These are phyloP conservation scores for Drosophila nebulosa DNA, from an alignment of 1,140 invertebrate genomes.

Conservation along the genomic window DNA sequence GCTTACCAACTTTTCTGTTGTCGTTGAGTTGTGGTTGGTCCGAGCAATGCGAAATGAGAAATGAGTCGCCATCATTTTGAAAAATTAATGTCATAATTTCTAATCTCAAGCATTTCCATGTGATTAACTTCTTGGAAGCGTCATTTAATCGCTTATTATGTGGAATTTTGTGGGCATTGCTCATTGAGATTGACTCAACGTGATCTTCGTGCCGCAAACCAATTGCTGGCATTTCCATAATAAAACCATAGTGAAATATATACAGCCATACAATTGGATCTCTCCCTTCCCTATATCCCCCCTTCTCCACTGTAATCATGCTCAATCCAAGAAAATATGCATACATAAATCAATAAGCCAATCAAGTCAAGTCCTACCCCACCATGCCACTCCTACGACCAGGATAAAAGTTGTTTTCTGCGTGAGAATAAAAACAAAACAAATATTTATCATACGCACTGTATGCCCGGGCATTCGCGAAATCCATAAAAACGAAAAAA, in stretches of 20 bases:
- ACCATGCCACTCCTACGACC: neutral
- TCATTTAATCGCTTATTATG: conserved; percentile 65
- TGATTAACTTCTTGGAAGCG: conserved; percentile 67
- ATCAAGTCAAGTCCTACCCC: conserved; percentile 38
- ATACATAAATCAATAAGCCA: conserved; percentile 54
- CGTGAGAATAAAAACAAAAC: conserved; percentile 27
- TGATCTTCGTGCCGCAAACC: conserved; percentile 4
- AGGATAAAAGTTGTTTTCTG: conserved; percentile 1
- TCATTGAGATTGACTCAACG: conserved; percentile 1
- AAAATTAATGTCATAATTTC: conserved; percentile 78
- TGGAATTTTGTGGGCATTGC: conserved; percentile 8
- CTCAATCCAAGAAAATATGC: neutral
- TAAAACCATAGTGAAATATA: conserved; percentile 3
- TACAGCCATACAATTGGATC: neutral
- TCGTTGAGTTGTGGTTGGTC: neutral
- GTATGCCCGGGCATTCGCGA: conserved; percentile 10
- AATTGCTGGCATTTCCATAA: conserved; percentile 20
- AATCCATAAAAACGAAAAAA: conserved; percentile 13
- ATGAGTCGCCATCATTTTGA: conserved; percentile 41
- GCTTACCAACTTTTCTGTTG: conserved; percentile 64
- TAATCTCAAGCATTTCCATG: conserved; percentile 75
- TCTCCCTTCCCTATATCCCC: neutral
- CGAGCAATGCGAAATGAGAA: conserved; percentile 19
- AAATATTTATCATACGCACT: conserved; percentile 48
- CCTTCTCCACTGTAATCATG: neutral